A percentile compares a stretch with the other conserved stretches of the same genome.
These are phyloP conservation scores for Anniella stebbinsi DNA, from an alignment of 2,797 vertebrate species.

Conservation along the genomic window DNA sequence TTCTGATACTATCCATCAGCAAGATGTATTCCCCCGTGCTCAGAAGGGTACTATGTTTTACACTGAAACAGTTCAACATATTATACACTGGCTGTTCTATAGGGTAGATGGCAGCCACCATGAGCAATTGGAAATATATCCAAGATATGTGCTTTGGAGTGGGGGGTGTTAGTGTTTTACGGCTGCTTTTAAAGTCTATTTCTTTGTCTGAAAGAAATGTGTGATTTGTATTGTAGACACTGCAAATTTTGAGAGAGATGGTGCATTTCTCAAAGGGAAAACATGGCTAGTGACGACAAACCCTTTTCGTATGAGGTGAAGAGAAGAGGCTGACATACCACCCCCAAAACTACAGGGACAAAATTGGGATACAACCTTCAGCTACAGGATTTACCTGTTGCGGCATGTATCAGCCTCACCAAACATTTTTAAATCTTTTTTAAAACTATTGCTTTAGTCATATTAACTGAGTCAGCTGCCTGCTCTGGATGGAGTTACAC, in stretches of 20 bases:
- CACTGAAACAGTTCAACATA: constrained; percentile 38
- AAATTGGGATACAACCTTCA: not conserved
- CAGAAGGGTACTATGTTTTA: constrained; percentile 52
- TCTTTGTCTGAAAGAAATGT: not conserved
- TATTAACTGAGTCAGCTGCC: too few relatives aligned
- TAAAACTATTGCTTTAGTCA: too few relatives aligned
- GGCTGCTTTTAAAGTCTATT: not conserved
- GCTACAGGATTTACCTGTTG: too few relatives aligned
- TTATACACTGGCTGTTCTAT: constrained; percentile 13
- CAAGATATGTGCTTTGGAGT: not conserved
- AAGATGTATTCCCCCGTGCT: constrained; percentile 48
- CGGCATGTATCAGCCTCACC: too few relatives aligned
- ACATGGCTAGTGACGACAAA: not conserved
- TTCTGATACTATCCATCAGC: constrained; percentile 63
- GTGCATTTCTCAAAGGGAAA: not conserved
- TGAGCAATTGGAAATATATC: constrained; percentile 36
- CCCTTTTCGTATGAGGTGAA: not conserved
- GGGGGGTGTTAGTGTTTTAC: not conserved
- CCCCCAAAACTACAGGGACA: not conserved
- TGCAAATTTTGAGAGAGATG: not conserved
- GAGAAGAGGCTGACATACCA: too few relatives aligned
- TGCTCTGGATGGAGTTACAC: too few relatives aligned
- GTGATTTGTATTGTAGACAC: accelerated
- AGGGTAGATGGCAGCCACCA: constrained; percentile 2
- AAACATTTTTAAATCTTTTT: too few relatives aligned